These are phyloP conservation scores for Arbacia lixula DNA, from an alignment of 53 echinoderm and acorn worm species.

Conservation along the genomic window DNA sequence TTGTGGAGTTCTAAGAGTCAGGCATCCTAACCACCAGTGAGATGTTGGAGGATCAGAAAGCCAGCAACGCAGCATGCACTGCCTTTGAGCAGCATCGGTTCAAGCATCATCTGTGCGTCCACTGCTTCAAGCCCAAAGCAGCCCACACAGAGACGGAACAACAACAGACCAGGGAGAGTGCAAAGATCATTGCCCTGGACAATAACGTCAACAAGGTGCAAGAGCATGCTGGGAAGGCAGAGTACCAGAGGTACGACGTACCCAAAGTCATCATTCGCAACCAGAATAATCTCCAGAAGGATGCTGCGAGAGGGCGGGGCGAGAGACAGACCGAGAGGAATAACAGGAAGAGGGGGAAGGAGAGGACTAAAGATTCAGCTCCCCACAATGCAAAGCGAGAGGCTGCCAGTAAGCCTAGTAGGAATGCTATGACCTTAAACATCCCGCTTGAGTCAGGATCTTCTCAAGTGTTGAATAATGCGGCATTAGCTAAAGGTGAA, in stretches of 20 bases:
- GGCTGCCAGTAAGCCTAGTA: constrained; percentile 5
- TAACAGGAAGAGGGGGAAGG: constrained; percentile 51
- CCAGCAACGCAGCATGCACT: constrained; percentile 54
- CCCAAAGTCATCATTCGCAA: constrained; percentile 49
- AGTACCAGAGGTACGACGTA: constrained; percentile 39
- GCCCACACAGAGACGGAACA: constrained; percentile 50
- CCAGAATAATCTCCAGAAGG: constrained; percentile 58
- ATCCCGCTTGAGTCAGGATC: constrained; percentile 49
- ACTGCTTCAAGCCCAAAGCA: constrained; percentile 85
- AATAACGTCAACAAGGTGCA: constrained; percentile 54
- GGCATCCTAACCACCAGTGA: too few species aligned
- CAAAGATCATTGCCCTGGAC: constrained; percentile 47
- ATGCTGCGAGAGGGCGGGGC: constrained; percentile 29
- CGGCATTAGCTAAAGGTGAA: constrained; percentile 22
- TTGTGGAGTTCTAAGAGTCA: too few species aligned
- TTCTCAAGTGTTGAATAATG: constrained; percentile 25
- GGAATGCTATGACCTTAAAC: constrained; percentile 59
- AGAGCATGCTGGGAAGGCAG: constrained; percentile 21
- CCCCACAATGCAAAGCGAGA: constrained; percentile 57
- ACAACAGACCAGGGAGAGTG: neutral
- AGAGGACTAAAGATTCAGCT: constrained; percentile 33
- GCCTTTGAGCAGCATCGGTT: constrained; percentile 84
- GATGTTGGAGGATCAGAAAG: constrained; percentile 48
- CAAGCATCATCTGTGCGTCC: constrained; percentile 79
- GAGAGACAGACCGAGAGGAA: constrained; percentile 44